Percentiles rank a stretch among this genome's conserved stretches.
Conservation (phyloP, 64 coral and sea anemone species). For the Stichodactyla mertensii region DNA sequence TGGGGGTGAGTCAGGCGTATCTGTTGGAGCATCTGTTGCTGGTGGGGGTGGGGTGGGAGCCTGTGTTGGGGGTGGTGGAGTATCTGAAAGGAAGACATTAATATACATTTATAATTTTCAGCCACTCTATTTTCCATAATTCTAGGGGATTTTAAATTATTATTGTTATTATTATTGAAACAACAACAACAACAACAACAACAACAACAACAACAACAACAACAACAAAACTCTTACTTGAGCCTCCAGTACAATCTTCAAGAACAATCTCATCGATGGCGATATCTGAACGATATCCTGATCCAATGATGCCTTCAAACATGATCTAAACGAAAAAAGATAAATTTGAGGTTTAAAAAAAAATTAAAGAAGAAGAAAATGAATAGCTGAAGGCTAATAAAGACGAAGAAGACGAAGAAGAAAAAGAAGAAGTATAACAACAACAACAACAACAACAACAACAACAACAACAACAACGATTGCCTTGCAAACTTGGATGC, state of each 20-base stretch:
- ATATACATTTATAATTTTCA: neutral
- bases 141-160: neutral
- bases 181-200: too few species aligned
- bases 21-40: neutral
- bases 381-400: too few species aligned
- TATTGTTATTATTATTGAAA: neutral
- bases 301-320: conserved; percentile 33
- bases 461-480: too few species aligned
- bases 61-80: neutral
- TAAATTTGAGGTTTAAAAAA: too few species aligned
- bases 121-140: neutral
- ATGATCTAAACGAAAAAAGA: conserved; percentile 1
- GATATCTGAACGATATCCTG: conserved; percentile 27
- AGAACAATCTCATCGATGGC: conserved; percentile 34
- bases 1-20: neutral
- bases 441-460: too few species aligned
- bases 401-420: too few species aligned
- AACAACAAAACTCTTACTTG: neutral
- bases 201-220: too few species aligned
- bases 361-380: too few species aligned
- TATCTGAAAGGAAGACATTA: neutral
- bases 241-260: conserved; percentile 9
- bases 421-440: too few species aligned
- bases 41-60: neutral
- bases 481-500: too few species aligned